Evolutionary conservation across 2,113 vertebrate genomes (phyloP).

Genomic region (Dolichallabes microphthalmus): DNA sequence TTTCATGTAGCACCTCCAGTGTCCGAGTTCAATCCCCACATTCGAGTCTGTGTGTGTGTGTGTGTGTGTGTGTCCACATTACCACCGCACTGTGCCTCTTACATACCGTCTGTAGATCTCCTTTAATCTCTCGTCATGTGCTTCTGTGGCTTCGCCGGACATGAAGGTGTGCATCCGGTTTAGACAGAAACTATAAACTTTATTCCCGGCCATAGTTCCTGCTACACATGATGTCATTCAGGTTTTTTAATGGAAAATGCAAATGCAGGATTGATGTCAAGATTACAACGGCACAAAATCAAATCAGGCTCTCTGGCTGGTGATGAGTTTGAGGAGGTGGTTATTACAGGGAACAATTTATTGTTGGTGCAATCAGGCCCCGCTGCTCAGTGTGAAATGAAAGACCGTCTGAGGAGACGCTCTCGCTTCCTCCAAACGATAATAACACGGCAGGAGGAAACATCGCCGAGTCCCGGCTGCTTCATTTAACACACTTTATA

Average conservation of each 20-base stretch:
- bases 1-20: too few species aligned
- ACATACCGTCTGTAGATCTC: not conserved
- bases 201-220: not conserved
- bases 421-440: not conserved
- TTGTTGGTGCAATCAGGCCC: slow-evolving; percentile 28
- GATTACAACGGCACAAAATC: not conserved
- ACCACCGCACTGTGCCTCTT: not conserved
- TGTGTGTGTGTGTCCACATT: not conserved
- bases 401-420: slow-evolving; percentile 6
- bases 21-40: too few species aligned
- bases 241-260: slow-evolving; percentile 33
- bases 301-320: slow-evolving; percentile 9
- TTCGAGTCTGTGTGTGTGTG: too few species aligned
- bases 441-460: slow-evolving; percentile 23
- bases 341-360: slow-evolving; percentile 30
- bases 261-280: slow-evolving; percentile 18
- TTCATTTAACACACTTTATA: slow-evolving; percentile 19
- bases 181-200: not conserved
- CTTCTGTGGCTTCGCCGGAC: not conserved
- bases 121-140: not conserved
- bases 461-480: not conserved
- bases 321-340: slow-evolving; percentile 16
- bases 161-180: not conserved
- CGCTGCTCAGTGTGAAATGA: not conserved
- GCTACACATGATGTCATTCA: not conserved